phyloP scores from a whole-genome alignment of 1,140 invertebrate species.

The Rhopalosiphum maidis region DNA sequence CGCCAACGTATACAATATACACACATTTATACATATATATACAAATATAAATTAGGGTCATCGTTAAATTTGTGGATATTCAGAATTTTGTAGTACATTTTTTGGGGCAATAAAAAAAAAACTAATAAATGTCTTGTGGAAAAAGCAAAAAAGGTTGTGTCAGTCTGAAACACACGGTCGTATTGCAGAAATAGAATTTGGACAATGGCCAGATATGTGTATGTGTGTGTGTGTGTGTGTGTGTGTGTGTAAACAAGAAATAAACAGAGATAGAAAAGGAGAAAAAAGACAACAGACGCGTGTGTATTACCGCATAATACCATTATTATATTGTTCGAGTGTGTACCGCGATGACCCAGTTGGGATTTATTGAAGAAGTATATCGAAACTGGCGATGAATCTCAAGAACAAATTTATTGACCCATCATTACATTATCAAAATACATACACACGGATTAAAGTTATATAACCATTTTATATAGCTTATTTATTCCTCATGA shows the following conservation, averaged over 20 bases:
- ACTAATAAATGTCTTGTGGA: slow-evolving; percentile 28
- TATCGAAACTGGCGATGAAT: neutral
- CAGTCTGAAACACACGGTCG: slow-evolving; percentile 42
- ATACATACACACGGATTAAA: neutral
- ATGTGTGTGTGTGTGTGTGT: neutral
- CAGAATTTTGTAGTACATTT: neutral
- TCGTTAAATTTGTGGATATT: neutral
- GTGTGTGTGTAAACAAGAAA: neutral
- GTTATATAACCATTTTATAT: neutral
- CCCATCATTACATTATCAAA: neutral
- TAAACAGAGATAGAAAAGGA: neutral
- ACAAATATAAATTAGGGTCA: slow-evolving; percentile 1
- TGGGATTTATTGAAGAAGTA: neutral
- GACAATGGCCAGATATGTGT: neutral
- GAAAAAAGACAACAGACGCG: slow-evolving; percentile 32
- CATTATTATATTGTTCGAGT: slow-evolving; percentile 8
- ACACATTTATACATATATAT: neutral
- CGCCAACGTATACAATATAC: neutral
- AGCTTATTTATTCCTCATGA: neutral
- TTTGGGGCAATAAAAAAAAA: slow-evolving; percentile 10
- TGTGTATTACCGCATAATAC: slow-evolving; percentile 16
- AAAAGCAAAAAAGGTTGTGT: slow-evolving; percentile 41
- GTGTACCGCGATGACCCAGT: neutral
- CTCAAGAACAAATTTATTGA: neutral
- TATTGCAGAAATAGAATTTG: slow-evolving; percentile 50